A percentile compares a stretch with the other conserved stretches of the same genome.
phyloP scores from a whole-genome alignment of 2,797 vertebrate genomes.

The Cossypha dichroa region DNA sequence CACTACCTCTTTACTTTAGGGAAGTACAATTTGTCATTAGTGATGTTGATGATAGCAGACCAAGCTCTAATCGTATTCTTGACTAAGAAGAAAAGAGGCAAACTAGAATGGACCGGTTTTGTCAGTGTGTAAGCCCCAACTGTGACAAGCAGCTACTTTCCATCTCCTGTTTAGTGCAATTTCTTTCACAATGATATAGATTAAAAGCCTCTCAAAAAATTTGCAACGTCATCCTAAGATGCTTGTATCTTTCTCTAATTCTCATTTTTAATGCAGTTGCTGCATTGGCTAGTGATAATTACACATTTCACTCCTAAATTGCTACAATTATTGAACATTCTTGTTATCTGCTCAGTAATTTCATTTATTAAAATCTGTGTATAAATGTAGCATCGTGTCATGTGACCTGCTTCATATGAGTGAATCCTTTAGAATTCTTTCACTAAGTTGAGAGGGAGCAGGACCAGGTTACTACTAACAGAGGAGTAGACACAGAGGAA shows the following conservation, averaged over 20 bases:
- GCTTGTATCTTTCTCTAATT: background rate
- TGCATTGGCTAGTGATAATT: background rate
- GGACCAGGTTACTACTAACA: background rate
- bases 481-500: background rate
- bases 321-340: background rate
- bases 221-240: background rate
- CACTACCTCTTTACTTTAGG: background rate
- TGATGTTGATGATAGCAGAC: background rate
- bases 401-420: background rate
- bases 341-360: background rate
- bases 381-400: background rate
- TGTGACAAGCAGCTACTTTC: background rate
- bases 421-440: background rate
- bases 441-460: background rate
- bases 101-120: background rate
- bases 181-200: background rate
- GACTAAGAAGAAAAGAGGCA: background rate
- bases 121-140: too few relatives aligned
- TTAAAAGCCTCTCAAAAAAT: background rate
- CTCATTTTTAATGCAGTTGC: background rate
- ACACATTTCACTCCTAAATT: background rate
- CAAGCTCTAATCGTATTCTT: background rate
- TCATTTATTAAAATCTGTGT: background rate
- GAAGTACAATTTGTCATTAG: background rate
- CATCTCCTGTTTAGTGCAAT: background rate